Evolutionary conservation across 1,140 invertebrate species (phyloP).

Genomic region (Cotesia chilonis): DNA sequence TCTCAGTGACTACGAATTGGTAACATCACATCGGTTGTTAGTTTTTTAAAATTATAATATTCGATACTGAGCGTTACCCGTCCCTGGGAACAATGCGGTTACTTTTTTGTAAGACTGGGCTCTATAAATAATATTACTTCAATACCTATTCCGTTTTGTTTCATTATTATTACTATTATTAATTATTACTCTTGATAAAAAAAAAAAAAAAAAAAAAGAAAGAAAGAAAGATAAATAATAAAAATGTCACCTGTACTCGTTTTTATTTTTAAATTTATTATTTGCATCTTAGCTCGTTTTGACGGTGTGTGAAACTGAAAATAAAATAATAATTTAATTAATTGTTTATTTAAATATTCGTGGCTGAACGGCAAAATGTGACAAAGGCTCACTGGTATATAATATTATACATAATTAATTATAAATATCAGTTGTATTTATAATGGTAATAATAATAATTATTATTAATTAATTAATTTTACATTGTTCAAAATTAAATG

Average conservation of each 20-base stretch:
- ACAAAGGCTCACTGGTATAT: conserved; percentile 21
- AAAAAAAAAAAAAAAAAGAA: neutral
- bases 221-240: neutral
- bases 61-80: conserved; percentile 60
- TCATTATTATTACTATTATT: conserved; percentile 53
- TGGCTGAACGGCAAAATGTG: conserved; percentile 34
- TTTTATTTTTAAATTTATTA: neutral
- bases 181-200: conserved; percentile 21
- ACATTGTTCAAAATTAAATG: conserved; percentile 16
- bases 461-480: conserved; percentile 6
- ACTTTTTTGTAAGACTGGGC: conserved; percentile 67
- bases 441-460: conserved; percentile 1
- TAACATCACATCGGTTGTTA: conserved; percentile 36
- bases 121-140: conserved; percentile 66
- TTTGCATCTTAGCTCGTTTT: conserved; percentile 20
- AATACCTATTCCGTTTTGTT: conserved; percentile 60
- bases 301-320: conserved; percentile 22
- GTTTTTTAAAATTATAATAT: conserved; percentile 47
- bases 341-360: conserved; percentile 26
- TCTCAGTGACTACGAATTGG: conserved; percentile 54
- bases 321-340: conserved; percentile 19
- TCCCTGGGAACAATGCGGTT: conserved; percentile 63
- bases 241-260: neutral
- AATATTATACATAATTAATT: neutral
- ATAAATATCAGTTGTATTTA: neutral